Base-by-base conservation (phyloP, 2,113 vertebrate genomes). In the Lanius collurio region DNA sequence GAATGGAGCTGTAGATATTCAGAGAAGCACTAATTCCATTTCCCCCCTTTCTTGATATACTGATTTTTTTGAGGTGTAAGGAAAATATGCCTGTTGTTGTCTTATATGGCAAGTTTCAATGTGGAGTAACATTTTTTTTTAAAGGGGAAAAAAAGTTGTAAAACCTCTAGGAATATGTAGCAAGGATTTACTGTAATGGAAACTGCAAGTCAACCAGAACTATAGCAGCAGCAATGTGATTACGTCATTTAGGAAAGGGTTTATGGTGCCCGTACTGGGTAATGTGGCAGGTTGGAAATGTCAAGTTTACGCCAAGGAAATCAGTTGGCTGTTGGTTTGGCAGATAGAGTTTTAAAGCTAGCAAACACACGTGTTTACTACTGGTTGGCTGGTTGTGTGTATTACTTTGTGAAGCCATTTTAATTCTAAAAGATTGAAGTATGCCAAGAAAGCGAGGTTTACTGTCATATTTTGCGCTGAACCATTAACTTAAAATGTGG, bases 141-240 rank as follows among this genome's bases (percentile, higher is more conserved):
- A n/a, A 87, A 24, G 35, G 9, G 57, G 4, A 7, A 80, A 33
- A 82, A 49, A 84, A 28, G n/a, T 68, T 87, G 41, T 92, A 82
- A 94, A 93, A 87, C 42, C 50, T 94, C 59, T 92, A 87, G 81
- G 82, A 95, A 79, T 69, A 73, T 73, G 46, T 55, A n/a, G 62
- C 86, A 81, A 94, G 60, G 47, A 47, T 96, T 95, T 93, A 79
- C 79, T 90, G 68, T 91, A 93, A 95, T 95, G 92, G 84, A 95
- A 97, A 95, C 63, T 97, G 84, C 83, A 94, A 91, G 80, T 93
- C 81, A 92, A 77, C 81, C 93, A 94, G 88, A 95, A 75, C 90
- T 95, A 16, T 63, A 94, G 89, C 67, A 81, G 84, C 65, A 95
- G 55, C 55, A 65, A 27, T 24, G 14, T 76, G 84, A 89, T 97